These are phyloP conservation scores for Saccostrea echinata DNA, from an alignment of 1,140 invertebrate genomes.

Conservation along the genomic window DNA sequence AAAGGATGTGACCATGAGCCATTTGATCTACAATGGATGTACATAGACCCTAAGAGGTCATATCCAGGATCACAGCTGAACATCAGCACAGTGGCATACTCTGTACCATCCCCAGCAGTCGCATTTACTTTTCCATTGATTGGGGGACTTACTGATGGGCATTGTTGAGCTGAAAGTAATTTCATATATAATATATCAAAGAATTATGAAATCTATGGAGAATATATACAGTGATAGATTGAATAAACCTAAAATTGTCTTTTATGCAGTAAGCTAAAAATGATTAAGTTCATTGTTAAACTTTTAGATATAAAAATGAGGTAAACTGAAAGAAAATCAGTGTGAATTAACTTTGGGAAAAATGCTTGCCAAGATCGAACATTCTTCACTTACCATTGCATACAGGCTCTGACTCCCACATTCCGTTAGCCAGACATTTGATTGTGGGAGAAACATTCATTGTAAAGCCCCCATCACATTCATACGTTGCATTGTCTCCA, in stretches of 20 bases:
- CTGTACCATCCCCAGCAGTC: constrained; percentile 27
- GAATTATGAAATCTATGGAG: no score
- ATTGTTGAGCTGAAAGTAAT: constrained; percentile 43
- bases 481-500: constrained; percentile 52
- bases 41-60: constrained; percentile 37
- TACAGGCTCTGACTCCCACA: constrained; percentile 41
- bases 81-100: constrained; percentile 43
- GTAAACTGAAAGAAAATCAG: no score
- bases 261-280: no score
- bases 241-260: no score
- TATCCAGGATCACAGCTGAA: constrained; percentile 50
- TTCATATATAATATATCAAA: no score
- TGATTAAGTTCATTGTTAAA: no score
- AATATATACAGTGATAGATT: no score
- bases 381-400: constrained; percentile 47
- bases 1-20: constrained; percentile 49
- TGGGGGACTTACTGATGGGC: not conserved
- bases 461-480: constrained; percentile 50
- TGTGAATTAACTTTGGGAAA: no score
- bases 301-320: no score
- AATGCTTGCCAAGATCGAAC: no score
- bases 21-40: constrained; percentile 41
- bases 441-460: not conserved
- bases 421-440: constrained; percentile 49
- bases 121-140: constrained; percentile 30